Evolutionary conservation across 1,140 invertebrate genomes (phyloP).

Genomic region (Colletes latitarsis): DNA sequence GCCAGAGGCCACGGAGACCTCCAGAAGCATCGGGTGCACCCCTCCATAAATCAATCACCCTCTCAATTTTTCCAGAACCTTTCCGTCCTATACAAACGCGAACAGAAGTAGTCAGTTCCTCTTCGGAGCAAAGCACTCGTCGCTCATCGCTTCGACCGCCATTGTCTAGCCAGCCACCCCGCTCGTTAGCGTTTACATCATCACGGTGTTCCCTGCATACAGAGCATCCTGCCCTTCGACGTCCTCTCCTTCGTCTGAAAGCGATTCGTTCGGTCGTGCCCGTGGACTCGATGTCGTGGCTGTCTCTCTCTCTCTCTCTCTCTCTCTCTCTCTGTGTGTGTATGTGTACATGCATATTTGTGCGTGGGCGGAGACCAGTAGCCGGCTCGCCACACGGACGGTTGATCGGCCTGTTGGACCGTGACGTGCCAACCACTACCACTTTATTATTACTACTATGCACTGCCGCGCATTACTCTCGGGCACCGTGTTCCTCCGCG

Average conservation of each 20-base stretch:
- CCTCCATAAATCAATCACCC: neutral
- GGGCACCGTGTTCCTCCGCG: neutral
- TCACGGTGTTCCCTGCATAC: constrained; percentile 1
- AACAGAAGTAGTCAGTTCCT: neutral
- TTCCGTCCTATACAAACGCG: neutral
- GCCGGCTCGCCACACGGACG: constrained; percentile 71
- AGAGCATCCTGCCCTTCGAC: constrained; percentile 3
- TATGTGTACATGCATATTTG: constrained; percentile 44
- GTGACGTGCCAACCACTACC: constrained; percentile 77
- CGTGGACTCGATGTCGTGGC: neutral
- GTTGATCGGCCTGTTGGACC: constrained; percentile 78
- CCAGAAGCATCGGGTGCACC: neutral
- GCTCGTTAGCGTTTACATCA: constrained; percentile 9
- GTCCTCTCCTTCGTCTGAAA: neutral
- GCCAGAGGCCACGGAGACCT: too few species aligned
- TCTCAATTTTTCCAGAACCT: too few species aligned
- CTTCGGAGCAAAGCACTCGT: neutral
- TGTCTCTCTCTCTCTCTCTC: neutral
- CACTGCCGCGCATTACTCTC: constrained; percentile 66
- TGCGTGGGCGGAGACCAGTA: constrained; percentile 78
- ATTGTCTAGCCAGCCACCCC: neutral
- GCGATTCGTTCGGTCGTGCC: constrained; percentile 10
- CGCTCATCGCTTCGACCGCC: neutral
- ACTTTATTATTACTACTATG: constrained; percentile 76
- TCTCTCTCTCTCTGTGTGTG: neutral